Conservation (phyloP, 2,113 vertebrate genomes). For the Psettodes erumei region DNA sequence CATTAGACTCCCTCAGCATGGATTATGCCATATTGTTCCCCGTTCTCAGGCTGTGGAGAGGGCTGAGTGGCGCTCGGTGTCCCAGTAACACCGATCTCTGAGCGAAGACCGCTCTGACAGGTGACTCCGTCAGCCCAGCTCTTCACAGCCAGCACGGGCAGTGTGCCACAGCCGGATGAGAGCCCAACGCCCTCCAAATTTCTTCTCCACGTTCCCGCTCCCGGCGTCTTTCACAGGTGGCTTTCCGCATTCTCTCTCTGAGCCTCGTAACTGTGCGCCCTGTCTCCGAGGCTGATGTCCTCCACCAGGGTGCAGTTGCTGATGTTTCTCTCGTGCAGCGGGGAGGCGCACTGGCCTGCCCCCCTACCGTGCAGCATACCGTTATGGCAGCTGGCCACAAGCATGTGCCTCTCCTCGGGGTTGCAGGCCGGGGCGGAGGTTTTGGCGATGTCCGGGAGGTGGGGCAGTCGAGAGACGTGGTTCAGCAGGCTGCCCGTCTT, state of each 20-base stretch:
- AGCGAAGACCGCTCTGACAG: slow-evolving; percentile 23
- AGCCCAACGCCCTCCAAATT: slow-evolving; percentile 13
- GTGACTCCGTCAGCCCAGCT: slow-evolving; percentile 36
- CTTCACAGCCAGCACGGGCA: slow-evolving; percentile 35
- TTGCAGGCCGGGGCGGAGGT: slow-evolving; percentile 53
- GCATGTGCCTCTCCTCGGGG: slow-evolving; percentile 84
- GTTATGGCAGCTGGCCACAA: slow-evolving; percentile 79
- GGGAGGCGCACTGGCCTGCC: slow-evolving; percentile 29
- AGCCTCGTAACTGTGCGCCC: slow-evolving; percentile 71
- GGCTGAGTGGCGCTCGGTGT: slow-evolving; percentile 8
- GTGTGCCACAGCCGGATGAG: slow-evolving; percentile 18
- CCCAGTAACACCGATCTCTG: slow-evolving; percentile 19
- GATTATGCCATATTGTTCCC: slow-evolving; percentile 25
- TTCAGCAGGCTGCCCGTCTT: slow-evolving; percentile 73
- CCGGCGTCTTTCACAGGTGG: slow-evolving; percentile 75
- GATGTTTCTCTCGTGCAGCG: slow-evolving; percentile 56
- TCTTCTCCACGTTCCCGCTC: neutral
- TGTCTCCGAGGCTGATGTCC: slow-evolving; percentile 71
- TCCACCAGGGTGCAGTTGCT: slow-evolving; percentile 67
- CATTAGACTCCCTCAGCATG: slow-evolving; percentile 12
- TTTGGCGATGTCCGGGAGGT: slow-evolving; percentile 59
- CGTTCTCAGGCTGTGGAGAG: slow-evolving; percentile 38
- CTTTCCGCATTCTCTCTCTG: slow-evolving; percentile 76
- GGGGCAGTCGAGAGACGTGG: slow-evolving; percentile 64
- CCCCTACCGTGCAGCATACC: slow-evolving; percentile 62